Percentiles rank a stretch among this genome's conserved stretches.
phyloP scores from a whole-genome alignment of 2,113 vertebrate species.

The Catharus minimus region DNA sequence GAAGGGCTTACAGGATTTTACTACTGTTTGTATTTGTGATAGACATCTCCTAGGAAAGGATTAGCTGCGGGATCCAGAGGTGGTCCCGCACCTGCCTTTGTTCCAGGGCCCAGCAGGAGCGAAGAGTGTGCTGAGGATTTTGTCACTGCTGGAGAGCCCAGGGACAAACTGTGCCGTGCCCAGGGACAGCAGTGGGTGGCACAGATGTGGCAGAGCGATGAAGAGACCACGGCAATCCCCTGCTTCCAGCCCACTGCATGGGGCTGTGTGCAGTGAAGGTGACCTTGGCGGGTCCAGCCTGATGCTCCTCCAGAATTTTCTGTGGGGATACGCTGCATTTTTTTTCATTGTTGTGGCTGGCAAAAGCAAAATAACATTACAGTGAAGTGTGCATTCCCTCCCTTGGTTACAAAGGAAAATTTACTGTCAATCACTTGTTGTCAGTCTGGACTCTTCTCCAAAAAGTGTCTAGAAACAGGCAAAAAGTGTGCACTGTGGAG shows the following conservation, averaged over 20 bases:
- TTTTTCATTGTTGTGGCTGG: not conserved
- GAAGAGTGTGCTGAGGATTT: not conserved
- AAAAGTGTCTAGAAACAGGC: not conserved
- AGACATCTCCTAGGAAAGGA: slow-evolving; percentile 24
- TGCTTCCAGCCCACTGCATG: not conserved
- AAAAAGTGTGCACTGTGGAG: not conserved
- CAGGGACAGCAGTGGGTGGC: not conserved
- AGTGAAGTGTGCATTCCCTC: not conserved
- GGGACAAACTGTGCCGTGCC: not conserved
- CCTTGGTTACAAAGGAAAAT: not conserved
- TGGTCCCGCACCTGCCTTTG: not conserved
- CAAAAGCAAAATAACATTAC: not conserved
- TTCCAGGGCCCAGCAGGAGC: not conserved
- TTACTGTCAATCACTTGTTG: not conserved
- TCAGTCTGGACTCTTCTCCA: not conserved
- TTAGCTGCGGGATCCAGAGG: not conserved
- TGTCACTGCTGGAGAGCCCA: not conserved
- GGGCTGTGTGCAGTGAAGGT: not conserved
- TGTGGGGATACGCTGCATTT: not conserved
- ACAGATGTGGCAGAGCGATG: not conserved
- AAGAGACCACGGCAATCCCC: rapidly evolving
- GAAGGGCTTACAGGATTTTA: not conserved
- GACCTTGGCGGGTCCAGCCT: not conserved
- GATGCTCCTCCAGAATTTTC: not conserved
- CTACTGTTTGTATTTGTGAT: not conserved